Evolutionary conservation across 1,140 invertebrate species (phyloP), one percentile per base, ranked within the genome.

Genomic region (Drosophila nannoptera): DNA sequence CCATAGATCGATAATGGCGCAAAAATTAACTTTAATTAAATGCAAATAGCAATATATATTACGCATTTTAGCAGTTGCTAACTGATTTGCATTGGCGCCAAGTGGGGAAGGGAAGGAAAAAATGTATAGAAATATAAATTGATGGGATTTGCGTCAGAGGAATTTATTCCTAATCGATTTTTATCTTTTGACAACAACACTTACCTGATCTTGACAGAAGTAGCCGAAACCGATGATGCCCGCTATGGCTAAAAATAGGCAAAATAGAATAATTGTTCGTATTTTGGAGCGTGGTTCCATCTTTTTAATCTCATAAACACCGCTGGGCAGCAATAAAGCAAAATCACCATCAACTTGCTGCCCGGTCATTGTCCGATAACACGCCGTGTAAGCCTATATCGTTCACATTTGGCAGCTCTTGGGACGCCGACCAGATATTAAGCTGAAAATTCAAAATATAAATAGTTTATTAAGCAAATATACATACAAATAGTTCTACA

Each of bases 191-290:
- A 52, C 53, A 32, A 52, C 53, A 32, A 7, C 14, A 82, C 89
- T 90, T 78, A 94, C 93, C 91, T 95, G 94, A 88, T 96, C 95
- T 60, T 95, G 94, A 89, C 95, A 97, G 78, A 96, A 96, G 90
- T 96, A 97, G 73, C 95, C 95, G 83, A 96, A 94, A 84, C 94
- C 95, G 63, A 97, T 92, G 89, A 97, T 96, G 54, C 95, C 95
- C 82, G 94, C 94, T 31, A 96, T 90, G 69, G 94, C 94, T 72
- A 96, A 91, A 72, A 93, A 90, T 77, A 96, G 91, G 90, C 95
- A 96, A 89, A 96, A 92, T 73, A 95, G 91, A 80, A 94, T 93
- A 83, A 96, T 92, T 90, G 93, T 93, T 87, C 94, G 92, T 78
- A 96, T 91, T 89, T 92, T 93, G 63, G 92, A 92, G 90, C 92